Evolutionary conservation across 2,113 vertebrate species (phyloP), one percentile per base, ranked within the genome.

Genomic region (Amblyornis subalaris): DNA sequence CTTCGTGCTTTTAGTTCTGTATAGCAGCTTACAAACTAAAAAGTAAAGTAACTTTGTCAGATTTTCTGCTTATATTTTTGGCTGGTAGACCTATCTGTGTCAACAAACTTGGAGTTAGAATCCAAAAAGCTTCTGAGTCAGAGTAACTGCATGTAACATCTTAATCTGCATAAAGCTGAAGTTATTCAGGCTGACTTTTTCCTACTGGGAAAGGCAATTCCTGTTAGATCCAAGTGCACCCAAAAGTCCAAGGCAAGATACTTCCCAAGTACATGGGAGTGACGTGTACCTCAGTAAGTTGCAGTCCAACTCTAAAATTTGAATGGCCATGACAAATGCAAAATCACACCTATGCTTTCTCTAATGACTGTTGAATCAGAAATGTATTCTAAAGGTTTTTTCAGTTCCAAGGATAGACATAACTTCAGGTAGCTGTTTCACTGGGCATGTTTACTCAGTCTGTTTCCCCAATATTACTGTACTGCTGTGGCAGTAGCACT

Each of bases 401-500:
- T 11, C 6, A 2, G 4, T 76, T 86, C 31, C 57, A 29, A n/a
- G 35, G 40, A 14, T 7, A 85, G 24, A 16, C 4, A 15, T 42
- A 24, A 35, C 26, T 88, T 85, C 10, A 66, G 40, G 16, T 26
- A 55, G 40, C 48, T 78, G 51, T 85, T 91, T 81, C 18, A 45
- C 3, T 0, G 62, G 55, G 3, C 24, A 4, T n/a, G 20, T 82
- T 87, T 93, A 23, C 40, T 78, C 18, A 42, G 33, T 74, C 33
- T 91, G 2, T 78, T 90, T 64, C 35, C 16, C 26, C 28, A 53
- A 0, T 54, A 19, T 33, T 76, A 36, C 54, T 0, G 0, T 85
- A 90, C 31, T 57, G 36, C 51, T 85, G 35, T 83, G 62, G 79
- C 64, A 53, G 3, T 72, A 13, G n/a, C 28, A 1, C 11, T 74